Conservation (phyloP, 2,113 vertebrate genomes). For the Phrynocephalus versicolor region DNA sequence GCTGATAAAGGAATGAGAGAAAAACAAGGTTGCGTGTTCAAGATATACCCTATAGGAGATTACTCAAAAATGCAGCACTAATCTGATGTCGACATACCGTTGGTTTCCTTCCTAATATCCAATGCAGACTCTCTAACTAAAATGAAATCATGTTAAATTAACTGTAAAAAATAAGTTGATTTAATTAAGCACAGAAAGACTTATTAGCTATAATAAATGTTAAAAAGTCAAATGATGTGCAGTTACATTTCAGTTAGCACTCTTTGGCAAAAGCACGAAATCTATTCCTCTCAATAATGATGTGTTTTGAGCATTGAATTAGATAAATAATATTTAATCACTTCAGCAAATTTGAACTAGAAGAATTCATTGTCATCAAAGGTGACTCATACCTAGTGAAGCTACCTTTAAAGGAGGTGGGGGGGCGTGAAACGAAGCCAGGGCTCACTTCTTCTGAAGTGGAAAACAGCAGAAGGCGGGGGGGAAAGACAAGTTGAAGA, state of each 20-base stretch:
- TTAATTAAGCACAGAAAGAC: slow-evolving; percentile 85
- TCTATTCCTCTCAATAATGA: slow-evolving; percentile 85
- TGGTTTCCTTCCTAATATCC: slow-evolving; percentile 71
- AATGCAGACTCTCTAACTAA: slow-evolving; percentile 75
- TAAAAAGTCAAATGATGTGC: slow-evolving; percentile 86
- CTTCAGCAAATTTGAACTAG: slow-evolving; percentile 80
- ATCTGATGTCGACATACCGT: slow-evolving; percentile 65
- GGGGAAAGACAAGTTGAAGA: slow-evolving; percentile 36
- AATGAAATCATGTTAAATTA: slow-evolving; percentile 83
- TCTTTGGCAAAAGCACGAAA: slow-evolving; percentile 78
- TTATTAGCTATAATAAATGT: slow-evolving; percentile 86
- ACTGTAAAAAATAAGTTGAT: slow-evolving; percentile 84
- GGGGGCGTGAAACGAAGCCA: slow-evolving; percentile 42
- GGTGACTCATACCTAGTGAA: slow-evolving; percentile 72
- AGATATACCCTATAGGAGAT: slow-evolving; percentile 16
- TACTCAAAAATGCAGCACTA: slow-evolving; percentile 45
- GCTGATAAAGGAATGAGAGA: slow-evolving; percentile 39
- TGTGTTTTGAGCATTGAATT: slow-evolving; percentile 85
- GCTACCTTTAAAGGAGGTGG: slow-evolving; percentile 66
- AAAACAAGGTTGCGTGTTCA: not conserved
- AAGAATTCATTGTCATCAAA: slow-evolving; percentile 76
- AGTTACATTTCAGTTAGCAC: slow-evolving; percentile 81
- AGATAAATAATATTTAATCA: slow-evolving; percentile 87
- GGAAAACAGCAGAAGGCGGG: slow-evolving; percentile 20
- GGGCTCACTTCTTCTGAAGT: slow-evolving; percentile 14